These are phyloP conservation scores for Pristionchus mayeri DNA, from an alignment of 2,888 invertebrate genomes.

Conservation along the genomic window DNA sequence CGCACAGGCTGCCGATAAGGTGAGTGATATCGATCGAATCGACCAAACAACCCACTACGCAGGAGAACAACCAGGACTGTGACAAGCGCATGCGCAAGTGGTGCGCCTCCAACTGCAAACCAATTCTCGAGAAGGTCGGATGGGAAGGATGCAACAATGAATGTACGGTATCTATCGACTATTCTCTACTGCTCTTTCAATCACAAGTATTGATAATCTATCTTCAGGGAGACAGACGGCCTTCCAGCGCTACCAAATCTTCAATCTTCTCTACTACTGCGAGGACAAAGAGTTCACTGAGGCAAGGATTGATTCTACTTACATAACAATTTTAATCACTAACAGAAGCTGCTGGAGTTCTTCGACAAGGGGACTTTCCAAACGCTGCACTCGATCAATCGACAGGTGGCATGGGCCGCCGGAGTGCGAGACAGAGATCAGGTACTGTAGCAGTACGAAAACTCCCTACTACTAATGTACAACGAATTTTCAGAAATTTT, in stretches of 20 bases:
- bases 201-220: not conserved
- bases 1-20: conserved; percentile 14
- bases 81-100: conserved; percentile 11
- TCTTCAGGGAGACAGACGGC: not conserved
- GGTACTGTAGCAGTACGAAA: too few relatives aligned
- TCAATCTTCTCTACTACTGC: conserved; percentile 33
- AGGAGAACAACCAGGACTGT: not conserved
- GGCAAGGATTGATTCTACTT: not conserved
- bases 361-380: conserved; percentile 8
- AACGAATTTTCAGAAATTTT: too few relatives aligned
- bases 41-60: not conserved
- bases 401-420: conserved; percentile 10
- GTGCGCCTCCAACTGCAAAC: not conserved
- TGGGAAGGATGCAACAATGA: conserved; percentile 22
- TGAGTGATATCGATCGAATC: not conserved
- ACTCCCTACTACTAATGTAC: not conserved
- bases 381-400: conserved; percentile 3
- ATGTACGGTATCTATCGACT: not conserved
- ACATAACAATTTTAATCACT: not conserved
- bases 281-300: conserved; percentile 21
- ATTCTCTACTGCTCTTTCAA: not conserved
- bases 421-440: conserved; percentile 7
- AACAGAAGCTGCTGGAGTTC: not conserved
- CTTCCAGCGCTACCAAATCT: not conserved
- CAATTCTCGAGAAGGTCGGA: conserved; percentile 3